These are phyloP conservation scores for Megalops cyprinoides DNA, from an alignment of 2,797 vertebrate species.

Conservation along the genomic window DNA sequence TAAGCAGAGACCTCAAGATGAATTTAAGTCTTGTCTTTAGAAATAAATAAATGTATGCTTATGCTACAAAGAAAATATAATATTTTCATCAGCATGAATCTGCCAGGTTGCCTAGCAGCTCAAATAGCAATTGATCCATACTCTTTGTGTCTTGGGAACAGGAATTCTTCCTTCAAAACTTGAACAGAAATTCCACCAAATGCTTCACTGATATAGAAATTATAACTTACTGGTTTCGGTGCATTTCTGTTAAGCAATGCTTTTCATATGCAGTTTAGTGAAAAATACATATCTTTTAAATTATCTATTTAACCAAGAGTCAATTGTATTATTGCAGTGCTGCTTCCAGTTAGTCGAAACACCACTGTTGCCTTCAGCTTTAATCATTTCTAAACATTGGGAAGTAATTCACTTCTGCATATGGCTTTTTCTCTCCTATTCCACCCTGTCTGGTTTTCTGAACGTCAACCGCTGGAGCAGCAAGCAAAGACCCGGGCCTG, in stretches of 20 bases:
- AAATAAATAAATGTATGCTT: slow-evolving; percentile 48
- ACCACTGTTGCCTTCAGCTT: too few relatives aligned
- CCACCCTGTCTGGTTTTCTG: too few relatives aligned
- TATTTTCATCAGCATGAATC: too few relatives aligned
- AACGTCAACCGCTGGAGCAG: slow-evolving; percentile 69
- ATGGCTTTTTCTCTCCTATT: slow-evolving; percentile 36
- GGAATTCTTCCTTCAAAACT: slow-evolving; percentile 30
- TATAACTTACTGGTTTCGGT: slow-evolving; percentile 56
- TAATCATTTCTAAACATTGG: too few relatives aligned
- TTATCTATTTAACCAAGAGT: slow-evolving; percentile 26
- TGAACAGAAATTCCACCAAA: slow-evolving; percentile 38
- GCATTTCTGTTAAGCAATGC: slow-evolving; percentile 66
- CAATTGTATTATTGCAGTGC: slow-evolving; percentile 48
- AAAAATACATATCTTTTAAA: slow-evolving; percentile 66
- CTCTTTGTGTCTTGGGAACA: slow-evolving; percentile 25
- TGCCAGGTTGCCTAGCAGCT: too few relatives aligned
- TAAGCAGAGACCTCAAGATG: background rate
- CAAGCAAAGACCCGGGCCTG: slow-evolving; percentile 52
- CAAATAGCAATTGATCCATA: too few relatives aligned
- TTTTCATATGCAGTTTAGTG: slow-evolving; percentile 58
- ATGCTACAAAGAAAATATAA: too few relatives aligned
- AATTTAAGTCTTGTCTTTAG: slow-evolving; percentile 36
- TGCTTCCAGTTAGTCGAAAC: too few relatives aligned
- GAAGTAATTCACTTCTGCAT: slow-evolving; percentile 29
- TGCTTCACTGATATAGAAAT: slow-evolving; percentile 36